Evolutionary conservation across 2,888 invertebrate genomes (phyloP), one percentile per base, ranked within the genome.

Genomic region (Sepiola atlantica): DNA sequence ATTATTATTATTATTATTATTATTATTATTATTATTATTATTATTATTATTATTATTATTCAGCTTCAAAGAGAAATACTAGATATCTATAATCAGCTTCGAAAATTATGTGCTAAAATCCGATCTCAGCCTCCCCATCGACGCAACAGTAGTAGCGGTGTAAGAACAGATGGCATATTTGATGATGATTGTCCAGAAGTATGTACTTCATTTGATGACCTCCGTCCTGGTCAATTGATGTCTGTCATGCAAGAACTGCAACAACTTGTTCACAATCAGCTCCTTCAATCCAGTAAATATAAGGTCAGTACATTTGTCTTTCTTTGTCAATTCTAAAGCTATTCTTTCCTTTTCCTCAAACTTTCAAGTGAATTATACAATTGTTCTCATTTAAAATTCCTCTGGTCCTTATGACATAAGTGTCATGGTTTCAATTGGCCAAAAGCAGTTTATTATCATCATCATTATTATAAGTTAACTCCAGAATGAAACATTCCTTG

Each of bases 51-150:
- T 32, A 94, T 94, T 92, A 95, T 91, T 94, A 95, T 95, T 55
- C 96, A 98, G 97, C 96, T 98, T 94, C 97, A 97, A 91, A 97
- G 97, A 95, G 98, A 98, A 96, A 97, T 98, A 18, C 96, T 97
- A 94, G 97, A 97, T 90, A 97, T 97, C 4, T 97, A 97, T 95
- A 96, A 97, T 35, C 97, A 97, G 94, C 95, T 98, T 45, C 96
- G 97, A 94, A 96, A 97, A 77, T 96, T 98, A 96, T 97, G 97
- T 95, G 96, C 97, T 18, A 96, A 96, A 77, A 95, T 96, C 28
- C 92, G 94, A 95, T 93, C 95, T 95, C 35, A 92, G 45, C 28
- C 45, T n/a, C 14, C 45, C 3, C n/a, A n/a, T 18, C 28, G n/a
- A 14, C 28, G 28, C 20, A 55, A 32, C 55, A 35, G 55, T 55